Evolutionary conservation across 2,888 invertebrate species (phyloP), one percentile per base, ranked within the genome.

Genomic region (Xylocampa areola): DNA sequence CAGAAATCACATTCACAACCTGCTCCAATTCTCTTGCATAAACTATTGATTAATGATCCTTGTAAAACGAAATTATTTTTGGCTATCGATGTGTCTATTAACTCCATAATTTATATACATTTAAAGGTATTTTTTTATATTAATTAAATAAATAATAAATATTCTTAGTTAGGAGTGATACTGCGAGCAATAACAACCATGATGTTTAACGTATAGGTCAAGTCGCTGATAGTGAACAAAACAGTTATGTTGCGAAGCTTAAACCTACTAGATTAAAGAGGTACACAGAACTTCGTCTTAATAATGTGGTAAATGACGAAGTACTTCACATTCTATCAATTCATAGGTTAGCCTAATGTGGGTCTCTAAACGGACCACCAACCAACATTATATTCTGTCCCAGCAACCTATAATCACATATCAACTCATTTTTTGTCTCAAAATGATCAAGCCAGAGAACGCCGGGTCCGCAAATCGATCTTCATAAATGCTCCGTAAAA

Each of bases 1-100:
- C 80, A 82, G 73, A 79, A 80, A 80, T 66, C 79, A 76, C 79
- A 81, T 82, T 81, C 65, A 82, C 75, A 79, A 79, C 73, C 71
- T 71, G 74, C 60, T 74, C 74, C 49, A 65, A 68, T 74, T 74
- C 57, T 55, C 47, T 58, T 61, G 44, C 64, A 67, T 70, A 57
- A 59, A 39, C 51, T 57, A 60, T 66, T 75, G 72, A 75, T 75
- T 74, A 71, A 77, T 72, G 40, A 47, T 33, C 7, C 27, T 25
- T 37, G 13, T 63, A 62, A 68, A 68, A 52, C 44, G 40, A 53
- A 49, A 48, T 39, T 39, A 43, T 44, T 77, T 68, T 71, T 40
- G 50, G 21, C 43, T 47, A 52, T 37, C 54, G 41, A 57, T 55
- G 41, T 64, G 17, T 62, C 50, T 49, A 55, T 58, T 69, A 64